Percentiles rank a stretch among this genome's conserved stretches.
Evolutionary conservation across 2,888 invertebrate species (phyloP).

Genomic region (Charanyca ferruginea): DNA sequence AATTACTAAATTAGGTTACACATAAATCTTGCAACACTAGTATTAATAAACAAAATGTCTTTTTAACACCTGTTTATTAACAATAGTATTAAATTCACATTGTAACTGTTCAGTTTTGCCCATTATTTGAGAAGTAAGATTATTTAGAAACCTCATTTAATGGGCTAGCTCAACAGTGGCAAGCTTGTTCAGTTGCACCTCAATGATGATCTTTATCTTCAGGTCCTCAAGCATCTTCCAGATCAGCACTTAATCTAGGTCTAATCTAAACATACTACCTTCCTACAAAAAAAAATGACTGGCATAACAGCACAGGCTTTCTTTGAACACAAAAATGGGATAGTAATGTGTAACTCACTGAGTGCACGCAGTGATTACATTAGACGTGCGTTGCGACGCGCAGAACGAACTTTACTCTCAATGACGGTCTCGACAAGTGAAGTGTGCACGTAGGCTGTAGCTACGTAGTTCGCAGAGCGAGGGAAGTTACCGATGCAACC

Average conservation of each 20-base stretch:
- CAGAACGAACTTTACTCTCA: constrained; percentile 87
- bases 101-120: constrained; percentile 11
- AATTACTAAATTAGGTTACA: constrained; percentile 55
- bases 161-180: constrained; percentile 12
- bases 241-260: constrained; percentile 45
- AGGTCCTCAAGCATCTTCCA: constrained; percentile 27
- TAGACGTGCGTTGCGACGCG: constrained; percentile 86
- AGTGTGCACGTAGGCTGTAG: constrained; percentile 88
- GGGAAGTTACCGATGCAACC: constrained; percentile 88
- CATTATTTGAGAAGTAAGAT: constrained; percentile 37
- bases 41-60: constrained; percentile 54
- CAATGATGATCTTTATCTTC: constrained; percentile 17
- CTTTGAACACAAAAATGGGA: constrained; percentile 85
- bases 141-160: constrained; percentile 21
- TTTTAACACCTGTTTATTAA: constrained; percentile 45
- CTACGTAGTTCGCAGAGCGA: constrained; percentile 89
- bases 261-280: constrained; percentile 61
- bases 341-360: constrained; percentile 91
- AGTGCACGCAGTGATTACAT: constrained; percentile 90
- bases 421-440: constrained; percentile 86
- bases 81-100: constrained; percentile 28
- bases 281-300: constrained; percentile 54
- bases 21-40: constrained; percentile 40
- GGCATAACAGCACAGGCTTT: constrained; percentile 68
- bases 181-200: not conserved